Percentiles rank a stretch among this genome's conserved stretches.
phyloP scores from a whole-genome alignment of 2,797 vertebrate genomes.

The Paramormyrops hopkinsi region DNA sequence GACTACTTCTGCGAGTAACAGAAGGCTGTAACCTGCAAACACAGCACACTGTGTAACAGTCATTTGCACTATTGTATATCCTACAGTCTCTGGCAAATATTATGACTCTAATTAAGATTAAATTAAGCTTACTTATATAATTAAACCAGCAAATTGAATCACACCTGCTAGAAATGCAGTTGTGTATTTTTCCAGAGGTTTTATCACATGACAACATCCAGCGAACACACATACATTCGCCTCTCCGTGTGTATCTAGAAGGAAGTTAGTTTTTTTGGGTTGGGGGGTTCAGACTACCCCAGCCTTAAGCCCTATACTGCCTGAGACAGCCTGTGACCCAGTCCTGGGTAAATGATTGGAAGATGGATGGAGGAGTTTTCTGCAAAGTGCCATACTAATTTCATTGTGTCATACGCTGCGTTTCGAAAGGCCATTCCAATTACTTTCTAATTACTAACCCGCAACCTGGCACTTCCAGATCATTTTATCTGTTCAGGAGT shows the following conservation, averaged over 20 bases:
- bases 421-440: not conserved
- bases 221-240: not conserved
- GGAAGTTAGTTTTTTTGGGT: not conserved
- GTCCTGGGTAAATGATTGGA: not conserved
- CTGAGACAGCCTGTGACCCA: not conserved
- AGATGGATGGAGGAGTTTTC: not conserved
- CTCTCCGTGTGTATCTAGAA: not conserved
- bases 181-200: not conserved
- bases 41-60: not conserved
- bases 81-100: not conserved
- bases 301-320: not conserved
- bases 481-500: not conserved
- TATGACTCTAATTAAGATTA: slow-evolving; percentile 8
- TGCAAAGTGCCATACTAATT: not conserved
- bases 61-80: not conserved
- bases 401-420: not conserved
- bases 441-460: not conserved
- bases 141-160: not conserved
- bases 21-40: not conserved
- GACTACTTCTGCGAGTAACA: not conserved
- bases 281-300: not conserved
- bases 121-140: slow-evolving; percentile 1
- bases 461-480: not conserved
- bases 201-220: not conserved
- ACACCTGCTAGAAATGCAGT: not conserved